Percentiles rank a stretch among this genome's conserved stretches.
phyloP scores from a whole-genome alignment of 2,113 vertebrate genomes.

The Corythornis vintsioides region DNA sequence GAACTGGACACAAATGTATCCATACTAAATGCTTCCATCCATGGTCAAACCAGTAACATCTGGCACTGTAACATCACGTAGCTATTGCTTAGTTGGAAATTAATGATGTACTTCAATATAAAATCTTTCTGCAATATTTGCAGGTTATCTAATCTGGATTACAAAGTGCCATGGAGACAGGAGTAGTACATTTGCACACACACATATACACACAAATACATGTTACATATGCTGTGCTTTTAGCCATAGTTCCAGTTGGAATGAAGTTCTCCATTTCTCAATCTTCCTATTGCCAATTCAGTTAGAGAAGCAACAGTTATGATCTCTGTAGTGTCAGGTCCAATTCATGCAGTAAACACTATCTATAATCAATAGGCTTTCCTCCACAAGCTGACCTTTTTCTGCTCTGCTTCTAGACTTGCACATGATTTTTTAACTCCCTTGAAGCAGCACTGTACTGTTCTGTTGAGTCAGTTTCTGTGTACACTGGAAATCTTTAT shows the following conservation, averaged over 20 bases:
- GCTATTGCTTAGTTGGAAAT: neutral
- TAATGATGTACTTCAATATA: neutral
- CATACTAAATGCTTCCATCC: neutral
- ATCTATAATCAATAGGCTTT: constrained; percentile 2
- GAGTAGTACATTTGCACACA: neutral
- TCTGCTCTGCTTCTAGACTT: neutral
- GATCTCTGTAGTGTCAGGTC: neutral
- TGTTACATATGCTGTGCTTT: neutral
- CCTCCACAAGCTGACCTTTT: neutral
- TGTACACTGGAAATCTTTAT: neutral
- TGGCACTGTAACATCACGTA: neutral
- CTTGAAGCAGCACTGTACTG: neutral
- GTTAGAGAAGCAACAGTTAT: neutral
- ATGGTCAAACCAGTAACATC: neutral
- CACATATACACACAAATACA: accelerated
- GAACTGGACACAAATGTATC: neutral
- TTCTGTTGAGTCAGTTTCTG: neutral
- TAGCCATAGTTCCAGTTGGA: neutral
- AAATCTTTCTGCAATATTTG: neutral
- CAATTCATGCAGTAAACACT: neutral
- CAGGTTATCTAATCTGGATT: neutral
- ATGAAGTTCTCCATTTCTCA: neutral
- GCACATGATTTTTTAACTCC: neutral
- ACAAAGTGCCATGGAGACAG: neutral
- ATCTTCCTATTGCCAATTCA: neutral